phyloP scores from a whole-genome alignment of 2,797 vertebrate species.

The Helostoma temminkii region DNA sequence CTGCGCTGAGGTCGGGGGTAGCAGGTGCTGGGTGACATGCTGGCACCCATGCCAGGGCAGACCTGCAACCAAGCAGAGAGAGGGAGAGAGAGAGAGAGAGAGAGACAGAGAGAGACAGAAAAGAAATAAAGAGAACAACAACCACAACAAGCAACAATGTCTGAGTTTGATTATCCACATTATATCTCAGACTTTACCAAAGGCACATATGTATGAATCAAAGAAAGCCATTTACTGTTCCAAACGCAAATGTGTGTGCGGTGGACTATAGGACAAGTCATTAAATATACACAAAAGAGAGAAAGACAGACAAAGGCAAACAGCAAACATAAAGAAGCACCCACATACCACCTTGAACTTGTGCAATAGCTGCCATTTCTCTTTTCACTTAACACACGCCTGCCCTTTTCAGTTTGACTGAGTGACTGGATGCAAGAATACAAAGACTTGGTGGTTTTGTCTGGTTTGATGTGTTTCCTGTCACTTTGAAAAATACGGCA shows the following conservation, averaged over 20 bases:
- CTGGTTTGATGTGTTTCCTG: background rate
- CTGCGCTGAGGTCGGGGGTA: conserved; percentile 53
- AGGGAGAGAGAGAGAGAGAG: conserved; percentile 18
- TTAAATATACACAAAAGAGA: conserved; percentile 6
- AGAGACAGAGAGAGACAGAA: conserved; percentile 26
- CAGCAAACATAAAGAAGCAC: conserved; percentile 14
- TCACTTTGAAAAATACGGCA: conserved; percentile 6
- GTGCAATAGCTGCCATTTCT: conserved; percentile 14
- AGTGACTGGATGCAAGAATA: background rate
- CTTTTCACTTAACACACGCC: conserved; percentile 2
- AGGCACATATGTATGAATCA: conserved; percentile 57
- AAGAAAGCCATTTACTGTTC: conserved; percentile 57
- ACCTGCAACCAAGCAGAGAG: conserved; percentile 46
- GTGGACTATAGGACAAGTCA: conserved; percentile 17
- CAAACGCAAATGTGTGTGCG: conserved; percentile 23
- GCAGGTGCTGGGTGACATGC: conserved; percentile 76
- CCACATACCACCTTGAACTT: conserved; percentile 18
- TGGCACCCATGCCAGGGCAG: conserved; percentile 36
- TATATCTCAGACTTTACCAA: conserved; percentile 34
- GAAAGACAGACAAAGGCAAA: conserved; percentile 1
- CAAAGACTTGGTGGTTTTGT: background rate
- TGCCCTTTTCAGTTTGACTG: background rate
- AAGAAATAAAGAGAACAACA: conserved; percentile 9
- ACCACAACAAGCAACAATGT: conserved; percentile 23
- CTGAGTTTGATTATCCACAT: conserved; percentile 57